Base-by-base conservation (phyloP, 1,140 invertebrate genomes). In the Atta texana region DNA sequence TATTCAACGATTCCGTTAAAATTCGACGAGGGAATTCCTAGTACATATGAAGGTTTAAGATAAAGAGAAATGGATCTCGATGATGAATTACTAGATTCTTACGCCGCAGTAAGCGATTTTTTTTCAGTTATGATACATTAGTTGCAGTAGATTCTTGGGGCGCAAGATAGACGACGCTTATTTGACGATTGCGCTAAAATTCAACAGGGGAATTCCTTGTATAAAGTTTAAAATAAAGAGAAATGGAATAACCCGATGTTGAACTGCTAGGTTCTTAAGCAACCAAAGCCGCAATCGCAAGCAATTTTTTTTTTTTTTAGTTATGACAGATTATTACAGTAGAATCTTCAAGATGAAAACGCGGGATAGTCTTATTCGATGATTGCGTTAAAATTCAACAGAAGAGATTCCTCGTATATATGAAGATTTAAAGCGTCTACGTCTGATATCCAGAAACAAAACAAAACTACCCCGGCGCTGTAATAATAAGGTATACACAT, bases 401-500 rank as follows among this genome's bases (percentile, higher is more conserved):
- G 12, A 21, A 34, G 21, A 18, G 18, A 18, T 80, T 24, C 7
- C 10, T 74, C 5, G 39, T 16, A 21, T 16, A 7, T 24, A 44
- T 10, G 55, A 61, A 53, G 55, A 82, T 74, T 82, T 55, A 55
- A 74, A 74, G 28, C 39, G 63, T 10, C 55, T 24, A 14, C 80
- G 69, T 2, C 8, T 28, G 68, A 63, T 34, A 63, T 75, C 55
- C 2, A 24, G 39, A 74, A 49, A 75, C 24, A 49, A 31, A 61
- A 57, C 66, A 31, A 49, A 28, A 59, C 24, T 57, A 21, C 51
- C 49, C 14, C 18, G 24, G 34, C 18, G 39, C 39, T 31, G 55
- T 84, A 84, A 84, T 84, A 75, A 84, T 84, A 84, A 82, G 39
- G 69, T 75, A 51, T 51, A 53, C 10, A 74, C 39, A 61, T 84